Conservation (phyloP, 2,888 invertebrate genomes). For the Therioaphis trifolii region DNA sequence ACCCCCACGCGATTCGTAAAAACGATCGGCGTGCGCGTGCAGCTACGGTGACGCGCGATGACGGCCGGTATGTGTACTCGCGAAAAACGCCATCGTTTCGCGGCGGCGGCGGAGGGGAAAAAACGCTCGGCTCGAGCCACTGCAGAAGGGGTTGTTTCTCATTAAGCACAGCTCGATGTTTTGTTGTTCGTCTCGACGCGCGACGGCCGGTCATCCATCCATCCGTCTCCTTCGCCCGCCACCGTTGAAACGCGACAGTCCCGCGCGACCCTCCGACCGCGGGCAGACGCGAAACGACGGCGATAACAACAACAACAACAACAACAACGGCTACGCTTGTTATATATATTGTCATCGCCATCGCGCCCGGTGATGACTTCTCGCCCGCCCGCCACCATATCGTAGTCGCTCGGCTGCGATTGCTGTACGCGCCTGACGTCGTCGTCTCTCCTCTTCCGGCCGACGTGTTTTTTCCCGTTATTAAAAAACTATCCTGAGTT, state of each 20-base stretch:
- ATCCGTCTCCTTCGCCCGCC: not conserved
- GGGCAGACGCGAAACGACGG: no score
- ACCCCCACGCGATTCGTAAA: conserved; percentile 19
- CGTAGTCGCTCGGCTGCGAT: no score
- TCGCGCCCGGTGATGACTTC: no score
- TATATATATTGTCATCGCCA: conserved; percentile 10
- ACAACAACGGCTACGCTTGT: conserved; percentile 1
- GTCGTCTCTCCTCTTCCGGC: no score
- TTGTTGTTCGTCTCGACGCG: not conserved
- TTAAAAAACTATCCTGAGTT: not conserved
- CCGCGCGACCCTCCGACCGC: no score
- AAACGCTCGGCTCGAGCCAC: not conserved
- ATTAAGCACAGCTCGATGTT: conserved; percentile 22
- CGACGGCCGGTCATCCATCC: conserved; percentile 34
- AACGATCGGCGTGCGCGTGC: not conserved
- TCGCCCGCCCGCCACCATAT: no score
- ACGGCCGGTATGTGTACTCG: no score
- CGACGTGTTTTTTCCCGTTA: not conserved
- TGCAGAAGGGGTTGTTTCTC: conserved; percentile 54
- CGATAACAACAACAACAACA: not conserved
- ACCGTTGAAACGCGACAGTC: no score
- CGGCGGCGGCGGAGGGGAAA: not conserved
- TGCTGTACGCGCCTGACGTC: no score
- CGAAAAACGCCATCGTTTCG: not conserved
- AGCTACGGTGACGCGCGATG: no score